A percentile compares a stretch with the other conserved stretches of the same genome.
phyloP scores from a whole-genome alignment of 2,888 invertebrate genomes.

The Troides helena region DNA sequence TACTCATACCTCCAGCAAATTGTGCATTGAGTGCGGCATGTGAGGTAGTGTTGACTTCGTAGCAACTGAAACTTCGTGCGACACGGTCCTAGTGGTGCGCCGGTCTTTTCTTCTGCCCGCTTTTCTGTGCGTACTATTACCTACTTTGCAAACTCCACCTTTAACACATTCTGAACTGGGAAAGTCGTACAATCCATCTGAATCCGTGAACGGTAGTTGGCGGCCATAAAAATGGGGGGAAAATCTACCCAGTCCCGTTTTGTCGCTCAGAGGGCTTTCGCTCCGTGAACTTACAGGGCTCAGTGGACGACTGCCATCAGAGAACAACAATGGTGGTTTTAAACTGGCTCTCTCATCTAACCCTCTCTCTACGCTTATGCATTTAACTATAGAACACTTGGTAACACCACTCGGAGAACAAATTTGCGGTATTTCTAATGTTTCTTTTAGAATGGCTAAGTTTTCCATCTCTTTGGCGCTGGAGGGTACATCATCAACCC shows the following conservation, averaged over 20 bases:
- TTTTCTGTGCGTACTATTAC: slow-evolving; percentile 79
- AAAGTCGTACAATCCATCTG: slow-evolving; percentile 89
- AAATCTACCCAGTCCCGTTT: slow-evolving; percentile 84
- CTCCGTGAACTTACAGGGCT: slow-evolving; percentile 89
- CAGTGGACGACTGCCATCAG: slow-evolving; percentile 79
- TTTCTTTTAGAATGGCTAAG: slow-evolving; percentile 65
- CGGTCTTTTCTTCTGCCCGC: slow-evolving; percentile 82
- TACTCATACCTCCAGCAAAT: slow-evolving; percentile 79
- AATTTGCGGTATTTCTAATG: slow-evolving; percentile 69
- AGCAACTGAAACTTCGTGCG: slow-evolving; percentile 57
- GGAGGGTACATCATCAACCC: slow-evolving; percentile 85
- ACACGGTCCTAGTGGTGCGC: slow-evolving; percentile 76
- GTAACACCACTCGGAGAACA: slow-evolving; percentile 75
- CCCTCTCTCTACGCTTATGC: slow-evolving; percentile 77
- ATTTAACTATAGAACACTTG: slow-evolving; percentile 78
- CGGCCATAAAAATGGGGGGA: slow-evolving; percentile 87
- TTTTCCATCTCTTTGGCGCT: slow-evolving; percentile 83
- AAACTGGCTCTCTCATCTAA: slow-evolving; percentile 72
- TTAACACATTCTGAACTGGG: slow-evolving; percentile 86
- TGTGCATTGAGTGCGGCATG: slow-evolving; percentile 77
- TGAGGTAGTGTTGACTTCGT: slow-evolving; percentile 79
- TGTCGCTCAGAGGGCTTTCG: slow-evolving; percentile 88
- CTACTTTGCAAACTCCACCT: slow-evolving; percentile 75
- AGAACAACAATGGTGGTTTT: slow-evolving; percentile 77
- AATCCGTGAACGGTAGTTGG: slow-evolving; percentile 87